These are phyloP conservation scores for Plectus sambesii DNA, from an alignment of 1,140 invertebrate species.

Conservation along the genomic window DNA sequence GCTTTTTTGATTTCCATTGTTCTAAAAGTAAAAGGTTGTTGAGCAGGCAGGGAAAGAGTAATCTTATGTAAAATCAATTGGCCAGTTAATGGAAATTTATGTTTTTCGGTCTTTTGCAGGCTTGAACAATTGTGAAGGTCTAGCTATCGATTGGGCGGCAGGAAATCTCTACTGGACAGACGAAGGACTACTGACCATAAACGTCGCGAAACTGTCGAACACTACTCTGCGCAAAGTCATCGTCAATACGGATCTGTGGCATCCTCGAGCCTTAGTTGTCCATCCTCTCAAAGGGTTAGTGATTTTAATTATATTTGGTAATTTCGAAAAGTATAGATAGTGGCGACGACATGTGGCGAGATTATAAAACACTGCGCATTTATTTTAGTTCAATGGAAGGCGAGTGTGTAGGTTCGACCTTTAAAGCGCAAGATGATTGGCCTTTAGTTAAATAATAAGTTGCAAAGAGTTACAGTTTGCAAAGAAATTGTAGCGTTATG, in stretches of 20 bases:
- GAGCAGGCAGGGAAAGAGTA: not conserved
- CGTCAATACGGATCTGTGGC: conserved; percentile 50
- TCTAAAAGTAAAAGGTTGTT: conserved; percentile 42
- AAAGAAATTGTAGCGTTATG: too few relatives aligned
- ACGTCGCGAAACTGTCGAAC: conserved; percentile 55
- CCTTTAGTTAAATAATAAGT: too few relatives aligned
- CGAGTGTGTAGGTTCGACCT: too few relatives aligned
- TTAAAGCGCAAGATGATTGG: too few relatives aligned
- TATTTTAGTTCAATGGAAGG: too few relatives aligned
- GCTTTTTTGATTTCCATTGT: conserved; percentile 47
- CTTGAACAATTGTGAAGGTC: conserved; percentile 59
- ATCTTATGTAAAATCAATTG: conserved; percentile 1
- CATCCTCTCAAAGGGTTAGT: conserved; percentile 56
- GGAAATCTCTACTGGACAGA: conserved; percentile 74
- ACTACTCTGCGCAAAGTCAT: conserved; percentile 52
- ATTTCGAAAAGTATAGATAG: too few relatives aligned
- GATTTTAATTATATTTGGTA: too few relatives aligned
- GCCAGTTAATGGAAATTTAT: not conserved
- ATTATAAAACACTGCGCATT: too few relatives aligned
- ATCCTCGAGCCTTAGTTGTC: conserved; percentile 59
- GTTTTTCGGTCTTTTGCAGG: conserved; percentile 33
- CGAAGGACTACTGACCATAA: conserved; percentile 55
- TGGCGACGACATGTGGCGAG: too few relatives aligned
- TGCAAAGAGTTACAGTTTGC: too few relatives aligned
- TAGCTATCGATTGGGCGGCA: conserved; percentile 72